Evolutionary conservation across 2,797 vertebrate species (phyloP), one percentile per base, ranked within the genome.

Genomic region (Eulemur albifrons): DNA sequence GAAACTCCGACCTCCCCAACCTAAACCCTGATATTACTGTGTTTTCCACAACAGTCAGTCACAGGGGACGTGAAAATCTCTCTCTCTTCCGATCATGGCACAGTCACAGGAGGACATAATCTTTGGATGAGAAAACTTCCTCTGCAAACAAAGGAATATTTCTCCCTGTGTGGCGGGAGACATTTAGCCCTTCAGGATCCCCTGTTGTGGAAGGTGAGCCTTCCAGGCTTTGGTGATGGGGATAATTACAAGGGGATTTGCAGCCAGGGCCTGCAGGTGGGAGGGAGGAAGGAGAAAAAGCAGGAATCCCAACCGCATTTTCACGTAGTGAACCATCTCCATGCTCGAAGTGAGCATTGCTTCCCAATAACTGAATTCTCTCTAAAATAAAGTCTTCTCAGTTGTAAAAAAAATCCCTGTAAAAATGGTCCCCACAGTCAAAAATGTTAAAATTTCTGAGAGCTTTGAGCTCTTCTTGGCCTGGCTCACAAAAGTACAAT

Each of bases 241-340:
- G 96, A 93, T 97, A 97, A 97, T 98, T 96, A 97, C 65, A 92
- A 93, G 63, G 83, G 96, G 97, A 97, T 97, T 97, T 97, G 93
- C 86, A 63, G 82, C 54, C 61, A 75, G 85, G 93, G 79, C 92
- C 87, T 92, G 88, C 91, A 96, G 88, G 90, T 92, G 81, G 87
- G 61, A 86, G 80, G 81, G 57, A 88, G 69, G 87, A 54, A 81
- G 72, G 59, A 90, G 69, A 32, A 93, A 89, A 72, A 84, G 87
- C 91, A 82, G 63, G 87, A 96, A 85, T 92, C 77, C 40, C 69
- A 40, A 70, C 32, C 20, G 45, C 88, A 79, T 92, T 88, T 92
- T 90, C 82, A 73, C 38, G 43, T n/a, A 27, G 38, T 13, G 57
- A 86, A 81, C 59, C 52, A 92, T 57, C 89, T 59, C 79, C 65